phyloP scores from a whole-genome alignment of 2,888 invertebrate species.

The Gari tellinella region DNA sequence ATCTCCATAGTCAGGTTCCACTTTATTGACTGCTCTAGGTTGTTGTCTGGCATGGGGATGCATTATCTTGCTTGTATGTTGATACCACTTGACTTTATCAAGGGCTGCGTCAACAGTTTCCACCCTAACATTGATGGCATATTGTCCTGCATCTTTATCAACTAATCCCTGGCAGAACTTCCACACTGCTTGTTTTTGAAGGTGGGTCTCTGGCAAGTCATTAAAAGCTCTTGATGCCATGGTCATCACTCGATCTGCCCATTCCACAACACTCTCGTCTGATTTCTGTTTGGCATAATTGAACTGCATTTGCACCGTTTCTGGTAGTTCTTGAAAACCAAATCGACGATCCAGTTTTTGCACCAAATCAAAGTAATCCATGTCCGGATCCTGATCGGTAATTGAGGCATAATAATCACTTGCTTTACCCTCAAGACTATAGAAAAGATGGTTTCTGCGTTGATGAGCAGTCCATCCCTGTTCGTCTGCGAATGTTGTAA shows the following conservation, averaged over 20 bases:
- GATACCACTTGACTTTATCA: slow-evolving; percentile 17
- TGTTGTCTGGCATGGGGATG: background rate
- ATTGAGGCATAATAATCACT: slow-evolving; percentile 13
- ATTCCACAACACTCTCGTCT: slow-evolving; percentile 13
- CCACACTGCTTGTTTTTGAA: slow-evolving; percentile 11
- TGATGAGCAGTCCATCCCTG: slow-evolving; percentile 3
- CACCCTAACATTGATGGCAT: slow-evolving; percentile 9
- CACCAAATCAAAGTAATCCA: slow-evolving; percentile 3
- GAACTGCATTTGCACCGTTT: slow-evolving; percentile 14
- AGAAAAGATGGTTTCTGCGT: background rate
- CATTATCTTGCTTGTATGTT: slow-evolving; percentile 2
- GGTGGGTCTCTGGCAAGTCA: slow-evolving; percentile 4
- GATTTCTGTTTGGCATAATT: background rate
- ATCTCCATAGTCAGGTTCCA: no score
- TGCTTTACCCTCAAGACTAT: slow-evolving; percentile 3
- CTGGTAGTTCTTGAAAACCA: slow-evolving; percentile 12
- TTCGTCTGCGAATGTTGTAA: background rate
- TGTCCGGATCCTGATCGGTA: background rate
- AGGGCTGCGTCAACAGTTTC: slow-evolving; percentile 27
- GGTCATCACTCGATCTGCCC: slow-evolving; percentile 15
- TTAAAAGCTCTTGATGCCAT: background rate
- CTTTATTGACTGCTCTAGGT: no score
- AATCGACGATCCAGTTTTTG: slow-evolving; percentile 9
- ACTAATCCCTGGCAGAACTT: slow-evolving; percentile 15
- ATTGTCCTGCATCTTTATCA: slow-evolving; percentile 13